Evolutionary conservation across 1,140 invertebrate genomes (phyloP).

Genomic region (Ostrea denselamellosa): DNA sequence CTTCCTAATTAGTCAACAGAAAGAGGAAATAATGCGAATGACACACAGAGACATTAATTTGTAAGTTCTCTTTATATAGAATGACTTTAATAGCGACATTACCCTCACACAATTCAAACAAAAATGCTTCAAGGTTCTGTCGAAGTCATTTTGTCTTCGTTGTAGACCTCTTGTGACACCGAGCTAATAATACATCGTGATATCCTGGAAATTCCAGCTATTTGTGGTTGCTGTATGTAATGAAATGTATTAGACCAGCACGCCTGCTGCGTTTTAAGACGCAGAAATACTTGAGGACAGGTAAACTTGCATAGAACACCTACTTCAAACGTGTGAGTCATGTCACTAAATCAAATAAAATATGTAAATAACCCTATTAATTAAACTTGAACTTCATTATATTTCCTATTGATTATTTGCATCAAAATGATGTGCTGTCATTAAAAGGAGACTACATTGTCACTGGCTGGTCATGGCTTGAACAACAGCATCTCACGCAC

Average conservation of each 20-base stretch:
- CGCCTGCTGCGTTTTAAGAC: background rate
- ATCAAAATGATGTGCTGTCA: too few relatives aligned
- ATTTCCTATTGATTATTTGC: too few relatives aligned
- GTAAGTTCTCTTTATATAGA: background rate
- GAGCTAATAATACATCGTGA: background rate
- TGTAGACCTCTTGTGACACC: background rate
- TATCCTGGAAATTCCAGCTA: background rate
- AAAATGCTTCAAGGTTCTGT: background rate
- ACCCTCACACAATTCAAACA: background rate
- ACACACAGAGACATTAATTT: background rate
- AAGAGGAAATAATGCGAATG: slow-evolving; percentile 4
- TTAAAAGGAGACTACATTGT: too few relatives aligned
- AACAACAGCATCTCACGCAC: too few relatives aligned
- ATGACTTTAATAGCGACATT: background rate
- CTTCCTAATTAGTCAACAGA: slow-evolving; percentile 23
- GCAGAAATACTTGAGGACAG: background rate
- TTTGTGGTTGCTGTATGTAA: background rate
- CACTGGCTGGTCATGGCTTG: too few relatives aligned
- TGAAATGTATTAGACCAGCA: too few relatives aligned
- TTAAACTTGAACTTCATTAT: too few relatives aligned
- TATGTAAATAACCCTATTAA: too few relatives aligned
- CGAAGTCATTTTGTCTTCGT: background rate
- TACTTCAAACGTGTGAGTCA: too few relatives aligned
- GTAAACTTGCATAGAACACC: background rate
- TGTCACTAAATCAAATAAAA: too few relatives aligned